A percentile compares a stretch with the other conserved stretches of the same genome.
Evolutionary conservation across 2,113 vertebrate species (phyloP).

Genomic region (Bagarius yarrelli): DNA sequence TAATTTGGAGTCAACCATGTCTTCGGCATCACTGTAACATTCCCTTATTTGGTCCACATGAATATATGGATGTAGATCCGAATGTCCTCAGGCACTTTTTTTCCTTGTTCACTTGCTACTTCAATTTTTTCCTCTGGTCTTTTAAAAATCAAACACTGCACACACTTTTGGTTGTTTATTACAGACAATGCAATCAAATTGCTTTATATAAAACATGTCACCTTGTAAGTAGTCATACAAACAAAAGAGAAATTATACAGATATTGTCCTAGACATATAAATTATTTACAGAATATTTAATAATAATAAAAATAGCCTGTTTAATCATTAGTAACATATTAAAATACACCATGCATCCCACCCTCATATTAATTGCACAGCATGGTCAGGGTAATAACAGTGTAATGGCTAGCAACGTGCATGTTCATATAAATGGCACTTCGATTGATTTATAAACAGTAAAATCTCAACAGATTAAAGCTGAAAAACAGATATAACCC

Average conservation of each 20-base stretch:
- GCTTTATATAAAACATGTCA: not conserved
- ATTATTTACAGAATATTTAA: not conserved
- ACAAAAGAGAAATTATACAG: not conserved
- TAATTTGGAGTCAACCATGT: too few species aligned
- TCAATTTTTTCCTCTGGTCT: not conserved
- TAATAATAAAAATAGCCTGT: not conserved
- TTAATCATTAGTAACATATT: not conserved
- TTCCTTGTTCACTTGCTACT: not conserved
- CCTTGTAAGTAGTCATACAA: too few species aligned
- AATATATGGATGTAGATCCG: too few species aligned
- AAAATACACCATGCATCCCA: too few species aligned
- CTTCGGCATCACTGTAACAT: too few species aligned
- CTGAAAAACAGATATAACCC: not conserved
- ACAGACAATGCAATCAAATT: not conserved
- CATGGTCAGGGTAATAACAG: not conserved
- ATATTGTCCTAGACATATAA: not conserved
- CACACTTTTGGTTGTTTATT: not conserved
- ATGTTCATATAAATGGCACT: constrained; percentile 4
- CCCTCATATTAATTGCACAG: not conserved
- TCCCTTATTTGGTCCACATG: too few species aligned
- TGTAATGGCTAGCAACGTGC: not conserved
- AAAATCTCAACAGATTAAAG: not conserved
- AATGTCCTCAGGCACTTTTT: not conserved
- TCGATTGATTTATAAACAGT: not conserved
- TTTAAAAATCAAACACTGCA: not conserved